Conservation (phyloP, 2,113 vertebrate genomes). For the Dicaeum eximium region DNA sequence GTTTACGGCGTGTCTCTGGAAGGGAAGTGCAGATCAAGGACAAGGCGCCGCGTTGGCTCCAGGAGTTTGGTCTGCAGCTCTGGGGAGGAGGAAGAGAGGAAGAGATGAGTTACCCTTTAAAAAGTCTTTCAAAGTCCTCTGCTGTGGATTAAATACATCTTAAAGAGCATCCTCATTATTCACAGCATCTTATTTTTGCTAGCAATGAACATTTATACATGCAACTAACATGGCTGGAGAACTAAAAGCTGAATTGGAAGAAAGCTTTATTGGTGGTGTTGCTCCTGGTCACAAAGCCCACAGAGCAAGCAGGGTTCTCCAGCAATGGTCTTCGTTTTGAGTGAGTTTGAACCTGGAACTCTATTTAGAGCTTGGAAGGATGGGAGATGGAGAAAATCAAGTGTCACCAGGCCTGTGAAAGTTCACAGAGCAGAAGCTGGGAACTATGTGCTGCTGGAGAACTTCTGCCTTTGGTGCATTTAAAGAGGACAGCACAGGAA, state of each 20-base stretch:
- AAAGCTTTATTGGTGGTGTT: background rate
- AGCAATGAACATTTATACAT: background rate
- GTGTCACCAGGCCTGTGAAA: background rate
- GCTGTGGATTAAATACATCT: background rate
- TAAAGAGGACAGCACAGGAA: background rate
- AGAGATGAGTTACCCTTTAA: background rate
- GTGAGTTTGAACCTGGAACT: background rate
- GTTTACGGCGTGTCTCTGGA: background rate
- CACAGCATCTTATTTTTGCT: background rate
- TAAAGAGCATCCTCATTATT: background rate
- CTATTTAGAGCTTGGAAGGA: background rate
- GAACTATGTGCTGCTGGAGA: background rate
- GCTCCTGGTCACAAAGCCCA: background rate
- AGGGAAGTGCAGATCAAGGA: conserved; percentile 17
- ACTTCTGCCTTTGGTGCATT: background rate
- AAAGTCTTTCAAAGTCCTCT: background rate
- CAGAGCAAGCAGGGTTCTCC: background rate
- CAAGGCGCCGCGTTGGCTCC: background rate
- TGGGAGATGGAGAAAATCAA: background rate
- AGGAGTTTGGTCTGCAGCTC: background rate
- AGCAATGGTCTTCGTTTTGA: background rate
- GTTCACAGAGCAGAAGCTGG: background rate
- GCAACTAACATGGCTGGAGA: background rate
- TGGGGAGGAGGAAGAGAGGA: background rate
- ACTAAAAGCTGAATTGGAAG: background rate